Conservation (phyloP, 2,113 vertebrate genomes). For the Mustela nigripes region DNA sequence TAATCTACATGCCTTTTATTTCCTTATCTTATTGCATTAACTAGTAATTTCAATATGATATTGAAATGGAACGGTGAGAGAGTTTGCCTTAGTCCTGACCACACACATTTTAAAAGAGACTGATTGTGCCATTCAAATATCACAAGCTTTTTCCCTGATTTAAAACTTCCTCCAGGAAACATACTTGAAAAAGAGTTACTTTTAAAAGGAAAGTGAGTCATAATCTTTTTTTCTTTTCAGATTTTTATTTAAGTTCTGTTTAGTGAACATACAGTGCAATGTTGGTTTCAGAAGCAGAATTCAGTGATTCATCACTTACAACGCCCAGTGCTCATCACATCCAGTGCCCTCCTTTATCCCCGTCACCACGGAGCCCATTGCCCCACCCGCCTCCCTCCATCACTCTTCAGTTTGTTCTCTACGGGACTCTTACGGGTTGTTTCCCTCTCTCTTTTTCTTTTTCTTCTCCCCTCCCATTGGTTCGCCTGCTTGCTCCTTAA, state of each 20-base stretch:
- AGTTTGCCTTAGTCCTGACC: not conserved
- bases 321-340: not conserved
- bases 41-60: not conserved
- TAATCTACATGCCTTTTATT: not conserved
- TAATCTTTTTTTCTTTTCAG: not conserved
- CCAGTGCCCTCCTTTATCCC: not conserved
- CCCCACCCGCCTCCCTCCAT: not conserved
- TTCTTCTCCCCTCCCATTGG: not conserved
- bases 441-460: not conserved
- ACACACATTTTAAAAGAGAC: not conserved
- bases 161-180: not conserved
- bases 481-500: not conserved
- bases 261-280: not conserved
- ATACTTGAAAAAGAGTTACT: not conserved
- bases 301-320: not conserved
- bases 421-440: not conserved
- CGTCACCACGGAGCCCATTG: not conserved
- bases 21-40: not conserved
- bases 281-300: not conserved
- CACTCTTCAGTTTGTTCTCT: not conserved
- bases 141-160: not conserved
- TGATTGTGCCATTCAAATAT: not conserved
- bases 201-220: conserved; percentile 16
- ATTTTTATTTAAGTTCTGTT: not conserved
- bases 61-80: not conserved